Conservation (phyloP, 2,113 vertebrate species). For the Melozone crissalis region DNA sequence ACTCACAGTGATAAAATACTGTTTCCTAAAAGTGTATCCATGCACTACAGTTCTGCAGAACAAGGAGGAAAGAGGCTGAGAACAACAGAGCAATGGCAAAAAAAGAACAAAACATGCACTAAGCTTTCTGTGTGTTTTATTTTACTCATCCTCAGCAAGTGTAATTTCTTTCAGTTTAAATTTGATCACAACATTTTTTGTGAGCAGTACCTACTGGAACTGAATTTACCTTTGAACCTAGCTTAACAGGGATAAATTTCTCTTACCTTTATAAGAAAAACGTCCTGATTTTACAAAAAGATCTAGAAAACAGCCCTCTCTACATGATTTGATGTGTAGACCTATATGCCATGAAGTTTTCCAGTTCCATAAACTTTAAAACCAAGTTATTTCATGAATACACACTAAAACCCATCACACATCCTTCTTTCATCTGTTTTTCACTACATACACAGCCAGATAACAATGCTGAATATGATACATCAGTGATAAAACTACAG, state of each 20-base stretch:
- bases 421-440: not conserved
- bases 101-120: not conserved
- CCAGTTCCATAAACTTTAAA: not conserved
- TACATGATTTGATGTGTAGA: not conserved
- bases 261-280: not conserved
- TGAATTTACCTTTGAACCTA: not conserved
- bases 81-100: not conserved
- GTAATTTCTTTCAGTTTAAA: not conserved
- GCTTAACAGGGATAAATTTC: not conserved
- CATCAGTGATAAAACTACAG: not conserved
- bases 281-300: not conserved
- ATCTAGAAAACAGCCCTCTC: not conserved
- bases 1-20: not conserved
- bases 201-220: not conserved
- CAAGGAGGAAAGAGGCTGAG: not conserved
- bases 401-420: not conserved
- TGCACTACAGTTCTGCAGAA: not conserved
- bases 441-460: not conserved
- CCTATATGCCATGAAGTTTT: not conserved
- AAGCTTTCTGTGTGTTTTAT: not conserved
- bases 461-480: not conserved
- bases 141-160: not conserved
- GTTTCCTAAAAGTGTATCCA: not conserved
- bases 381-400: not conserved
- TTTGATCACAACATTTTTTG: not conserved